Evolutionary conservation across 2,797 vertebrate genomes (phyloP).

Genomic region (Lutjanus argentimaculatus): DNA sequence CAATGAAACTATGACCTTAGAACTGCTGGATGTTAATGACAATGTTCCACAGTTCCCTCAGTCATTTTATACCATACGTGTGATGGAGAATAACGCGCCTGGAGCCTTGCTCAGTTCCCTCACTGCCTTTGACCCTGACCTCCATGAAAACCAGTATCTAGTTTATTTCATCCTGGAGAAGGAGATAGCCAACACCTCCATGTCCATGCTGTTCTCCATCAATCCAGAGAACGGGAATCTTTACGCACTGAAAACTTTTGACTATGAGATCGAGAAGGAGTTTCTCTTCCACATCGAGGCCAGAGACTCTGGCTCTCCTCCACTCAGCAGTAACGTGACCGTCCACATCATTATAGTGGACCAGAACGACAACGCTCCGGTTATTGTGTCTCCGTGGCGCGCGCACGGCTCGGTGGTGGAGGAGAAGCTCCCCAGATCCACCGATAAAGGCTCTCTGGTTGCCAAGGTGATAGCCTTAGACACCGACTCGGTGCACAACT

Average conservation of each 20-base stretch:
- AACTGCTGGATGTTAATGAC: slow-evolving; percentile 84
- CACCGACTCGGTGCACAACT: slow-evolving; percentile 79
- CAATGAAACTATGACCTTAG: slow-evolving; percentile 69
- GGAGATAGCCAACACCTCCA: slow-evolving; percentile 77
- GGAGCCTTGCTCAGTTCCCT: slow-evolving; percentile 70
- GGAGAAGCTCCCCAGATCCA: slow-evolving; percentile 71
- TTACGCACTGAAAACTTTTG: slow-evolving; percentile 78
- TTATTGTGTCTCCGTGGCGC: slow-evolving; percentile 78
- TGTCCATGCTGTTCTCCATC: slow-evolving; percentile 81
- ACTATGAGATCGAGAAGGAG: slow-evolving; percentile 79
- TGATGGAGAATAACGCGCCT: slow-evolving; percentile 80
- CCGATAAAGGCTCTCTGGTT: slow-evolving; percentile 77
- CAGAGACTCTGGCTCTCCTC: slow-evolving; percentile 81
- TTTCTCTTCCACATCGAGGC: slow-evolving; percentile 81
- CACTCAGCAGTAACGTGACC: slow-evolving; percentile 78
- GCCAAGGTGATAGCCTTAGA: slow-evolving; percentile 82
- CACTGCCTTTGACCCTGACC: slow-evolving; percentile 77
- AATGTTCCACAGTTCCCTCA: slow-evolving; percentile 80
- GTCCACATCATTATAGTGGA: slow-evolving; percentile 78
- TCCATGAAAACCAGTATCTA: slow-evolving; percentile 82
- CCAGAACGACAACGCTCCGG: slow-evolving; percentile 80
- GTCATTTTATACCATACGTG: slow-evolving; percentile 71
- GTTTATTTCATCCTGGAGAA: slow-evolving; percentile 81
- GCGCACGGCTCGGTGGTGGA: slow-evolving; percentile 71
- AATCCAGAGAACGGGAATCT: slow-evolving; percentile 80